Conservation (phyloP, 2,113 vertebrate species). For the Passer montanus region DNA sequence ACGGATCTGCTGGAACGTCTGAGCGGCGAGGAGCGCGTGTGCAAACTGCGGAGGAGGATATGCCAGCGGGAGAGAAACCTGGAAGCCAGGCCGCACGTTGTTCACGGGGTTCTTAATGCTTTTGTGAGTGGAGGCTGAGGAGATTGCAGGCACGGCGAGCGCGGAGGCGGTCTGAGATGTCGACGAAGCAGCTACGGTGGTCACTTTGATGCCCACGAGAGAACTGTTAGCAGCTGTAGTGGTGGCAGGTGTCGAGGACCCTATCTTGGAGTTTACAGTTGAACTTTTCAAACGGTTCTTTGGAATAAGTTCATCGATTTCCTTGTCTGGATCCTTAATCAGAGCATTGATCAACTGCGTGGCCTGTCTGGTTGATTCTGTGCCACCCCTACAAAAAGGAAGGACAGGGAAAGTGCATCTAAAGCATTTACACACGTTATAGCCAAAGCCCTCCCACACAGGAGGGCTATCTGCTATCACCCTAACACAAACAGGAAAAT, state of each 20-base stretch:
- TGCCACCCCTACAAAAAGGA: slow-evolving; percentile 85
- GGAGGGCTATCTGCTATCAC: rapidly evolving
- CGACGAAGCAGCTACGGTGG: slow-evolving; percentile 86
- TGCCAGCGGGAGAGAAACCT: slow-evolving; percentile 91
- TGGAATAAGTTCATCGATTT: slow-evolving; percentile 98
- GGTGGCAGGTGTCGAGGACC: slow-evolving; percentile 78
- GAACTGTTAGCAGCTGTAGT: slow-evolving; percentile 84
- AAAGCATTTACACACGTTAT: rapidly evolving
- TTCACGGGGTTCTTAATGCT: slow-evolving; percentile 89
- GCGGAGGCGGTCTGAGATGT: slow-evolving; percentile 85
- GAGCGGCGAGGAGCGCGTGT: slow-evolving; percentile 92
- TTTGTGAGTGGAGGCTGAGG: slow-evolving; percentile 87
- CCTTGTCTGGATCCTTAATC: slow-evolving; percentile 98
- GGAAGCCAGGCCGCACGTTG: slow-evolving; percentile 93
- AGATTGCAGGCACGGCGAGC: slow-evolving; percentile 79
- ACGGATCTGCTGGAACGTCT: slow-evolving; percentile 99
- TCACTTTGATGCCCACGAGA: slow-evolving; percentile 87
- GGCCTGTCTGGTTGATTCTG: slow-evolving; percentile 96
- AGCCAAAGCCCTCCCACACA: not conserved
- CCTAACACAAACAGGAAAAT: not conserved
- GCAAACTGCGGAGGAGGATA: slow-evolving; percentile 96
- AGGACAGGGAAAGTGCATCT: not conserved
- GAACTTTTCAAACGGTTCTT: slow-evolving; percentile 96
- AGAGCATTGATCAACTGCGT: slow-evolving; percentile 97
- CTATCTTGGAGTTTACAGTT: slow-evolving; percentile 84